A percentile compares a stretch with the other conserved stretches of the same genome.
These are phyloP conservation scores for Hypsibius dujardini DNA, from an alignment of 1,140 invertebrate genomes.

Conservation along the genomic window DNA sequence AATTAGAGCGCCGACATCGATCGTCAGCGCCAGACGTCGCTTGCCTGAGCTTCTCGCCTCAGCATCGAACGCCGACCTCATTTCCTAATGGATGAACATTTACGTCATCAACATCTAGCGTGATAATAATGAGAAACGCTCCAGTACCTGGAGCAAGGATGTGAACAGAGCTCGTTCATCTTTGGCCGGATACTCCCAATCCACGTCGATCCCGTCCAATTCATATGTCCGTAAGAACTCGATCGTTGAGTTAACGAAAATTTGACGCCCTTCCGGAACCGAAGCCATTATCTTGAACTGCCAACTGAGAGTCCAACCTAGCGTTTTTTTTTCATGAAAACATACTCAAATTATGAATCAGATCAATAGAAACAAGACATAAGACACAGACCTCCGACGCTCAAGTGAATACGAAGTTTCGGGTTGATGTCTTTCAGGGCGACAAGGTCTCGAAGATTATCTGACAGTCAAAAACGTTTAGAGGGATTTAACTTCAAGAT, in stretches of 20 bases:
- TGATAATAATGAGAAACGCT: too few species aligned
- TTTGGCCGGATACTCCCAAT: background rate
- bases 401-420: background rate
- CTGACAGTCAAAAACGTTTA: too few species aligned
- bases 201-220: slow-evolving; percentile 3
- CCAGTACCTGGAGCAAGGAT: background rate
- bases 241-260: background rate
- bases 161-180: background rate
- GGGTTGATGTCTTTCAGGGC: background rate
- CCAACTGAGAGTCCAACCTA: background rate
- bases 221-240: background rate
- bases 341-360: too few species aligned
- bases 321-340: too few species aligned
- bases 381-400: too few species aligned
- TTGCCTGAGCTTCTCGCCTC: slow-evolving; percentile 22
- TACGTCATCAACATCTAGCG: background rate
- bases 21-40: slow-evolving; percentile 24
- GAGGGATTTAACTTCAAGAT: too few species aligned
- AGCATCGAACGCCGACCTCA: slow-evolving; percentile 22
- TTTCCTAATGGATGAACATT: slow-evolving; percentile 20
- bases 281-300: background rate
- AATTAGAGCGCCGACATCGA: slow-evolving; percentile 26
- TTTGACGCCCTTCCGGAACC: background rate
- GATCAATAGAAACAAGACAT: too few species aligned
- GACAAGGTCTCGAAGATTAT: background rate